A percentile compares a stretch with the other conserved stretches of the same genome.
Conservation (phyloP, 1,140 invertebrate species). For the Streblospio benedicti region DNA sequence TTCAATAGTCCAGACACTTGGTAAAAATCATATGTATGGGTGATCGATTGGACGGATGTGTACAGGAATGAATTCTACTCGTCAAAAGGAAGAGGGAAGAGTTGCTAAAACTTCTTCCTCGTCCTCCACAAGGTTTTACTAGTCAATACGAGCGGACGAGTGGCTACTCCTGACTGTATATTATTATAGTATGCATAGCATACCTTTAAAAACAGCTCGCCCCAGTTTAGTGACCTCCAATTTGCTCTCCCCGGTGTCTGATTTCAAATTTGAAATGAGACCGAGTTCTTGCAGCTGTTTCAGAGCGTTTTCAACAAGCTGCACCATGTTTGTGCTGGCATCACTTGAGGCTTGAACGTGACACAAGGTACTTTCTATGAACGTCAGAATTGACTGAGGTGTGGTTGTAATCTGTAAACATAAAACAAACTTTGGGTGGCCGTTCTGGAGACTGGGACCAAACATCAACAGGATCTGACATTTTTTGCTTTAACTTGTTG, state of each 20-base stretch:
- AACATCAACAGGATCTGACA: too few species aligned
- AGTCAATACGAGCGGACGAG: too few species aligned
- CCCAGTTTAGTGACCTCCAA: slow-evolving; percentile 61
- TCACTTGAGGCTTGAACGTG: slow-evolving; percentile 53
- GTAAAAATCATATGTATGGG: too few species aligned
- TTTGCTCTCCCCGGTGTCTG: slow-evolving; percentile 13
- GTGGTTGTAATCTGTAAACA: slow-evolving; percentile 48
- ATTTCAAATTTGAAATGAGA: slow-evolving; percentile 30
- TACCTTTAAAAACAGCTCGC: slow-evolving; percentile 73
- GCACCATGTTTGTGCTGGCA: slow-evolving; percentile 50
- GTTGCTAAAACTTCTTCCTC: too few species aligned
- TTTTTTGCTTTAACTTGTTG: too few species aligned
- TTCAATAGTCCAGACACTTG: too few species aligned
- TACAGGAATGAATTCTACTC: too few species aligned
- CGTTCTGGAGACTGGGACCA: too few species aligned
- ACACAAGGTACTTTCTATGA: slow-evolving; percentile 55
- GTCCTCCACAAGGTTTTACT: too few species aligned
- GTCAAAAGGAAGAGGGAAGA: too few species aligned
- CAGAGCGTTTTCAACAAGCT: slow-evolving; percentile 47
- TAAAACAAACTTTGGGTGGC: background rate
- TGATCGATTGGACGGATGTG: too few species aligned
- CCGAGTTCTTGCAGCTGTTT: slow-evolving; percentile 34
- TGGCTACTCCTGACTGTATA: too few species aligned
- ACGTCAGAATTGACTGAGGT: slow-evolving; percentile 50
- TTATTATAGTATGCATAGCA: slow-evolving; percentile 1